Percentiles rank a stretch among this genome's conserved stretches.
Evolutionary conservation across 1,140 invertebrate genomes (phyloP).

Genomic region (Temnothorax curvispinosus): DNA sequence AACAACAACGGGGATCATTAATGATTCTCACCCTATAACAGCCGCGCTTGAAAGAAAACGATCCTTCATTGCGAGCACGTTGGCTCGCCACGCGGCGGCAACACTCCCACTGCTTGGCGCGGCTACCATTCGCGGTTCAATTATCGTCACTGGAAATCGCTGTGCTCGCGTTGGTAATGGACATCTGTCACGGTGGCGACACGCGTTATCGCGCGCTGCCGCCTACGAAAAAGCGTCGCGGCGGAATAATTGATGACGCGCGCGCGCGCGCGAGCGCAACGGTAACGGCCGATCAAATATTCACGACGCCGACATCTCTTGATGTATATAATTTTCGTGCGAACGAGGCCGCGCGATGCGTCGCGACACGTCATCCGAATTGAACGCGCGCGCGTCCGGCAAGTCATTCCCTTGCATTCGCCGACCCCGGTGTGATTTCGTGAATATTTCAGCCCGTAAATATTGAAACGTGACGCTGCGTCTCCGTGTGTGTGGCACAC

Average conservation of each 20-base stretch:
- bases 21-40: constrained; percentile 8
- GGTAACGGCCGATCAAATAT: constrained; percentile 59
- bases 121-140: constrained; percentile 38
- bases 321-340: constrained; percentile 61
- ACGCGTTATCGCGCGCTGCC: constrained; percentile 47
- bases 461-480: constrained; percentile 51
- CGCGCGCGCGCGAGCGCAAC: constrained; percentile 19
- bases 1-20: constrained; percentile 41
- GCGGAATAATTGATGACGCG: constrained; percentile 59
- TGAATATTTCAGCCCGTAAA: constrained; percentile 62
- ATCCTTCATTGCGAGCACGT: constrained; percentile 9
- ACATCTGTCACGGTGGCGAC: constrained; percentile 50
- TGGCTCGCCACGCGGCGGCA: background rate
- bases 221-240: constrained; percentile 55
- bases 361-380: constrained; percentile 51
- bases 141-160: constrained; percentile 52
- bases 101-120: background rate
- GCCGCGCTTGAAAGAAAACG: constrained; percentile 8
- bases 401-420: constrained; percentile 54
- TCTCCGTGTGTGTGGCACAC: background rate
- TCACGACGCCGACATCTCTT: constrained; percentile 61
- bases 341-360: constrained; percentile 41
- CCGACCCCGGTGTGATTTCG: constrained; percentile 51
- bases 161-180: constrained; percentile 48
- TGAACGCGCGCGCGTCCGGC: constrained; percentile 46